Evolutionary conservation across 2,888 invertebrate genomes (phyloP).

Genomic region (Athalia circularis): DNA sequence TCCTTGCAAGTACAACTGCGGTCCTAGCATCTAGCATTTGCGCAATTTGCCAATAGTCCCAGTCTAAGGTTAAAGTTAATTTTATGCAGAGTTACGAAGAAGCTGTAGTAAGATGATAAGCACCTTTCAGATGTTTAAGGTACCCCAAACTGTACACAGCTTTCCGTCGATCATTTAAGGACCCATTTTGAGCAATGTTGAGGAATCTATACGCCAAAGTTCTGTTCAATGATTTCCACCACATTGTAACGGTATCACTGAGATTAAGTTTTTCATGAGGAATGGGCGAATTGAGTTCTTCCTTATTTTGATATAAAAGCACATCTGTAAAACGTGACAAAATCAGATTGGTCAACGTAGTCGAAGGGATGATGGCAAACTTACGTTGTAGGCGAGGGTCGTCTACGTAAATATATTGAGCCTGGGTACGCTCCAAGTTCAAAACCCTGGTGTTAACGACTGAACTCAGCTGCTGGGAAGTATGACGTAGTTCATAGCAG

Average conservation of each 20-base stretch:
- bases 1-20: conserved; percentile 86
- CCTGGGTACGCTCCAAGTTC: conserved; percentile 70
- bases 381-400: conserved; percentile 73
- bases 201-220: conserved; percentile 82
- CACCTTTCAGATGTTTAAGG: conserved; percentile 80
- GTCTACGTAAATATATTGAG: conserved; percentile 77
- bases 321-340: conserved; percentile 58
- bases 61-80: conserved; percentile 71
- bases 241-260: conserved; percentile 66
- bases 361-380: background rate
- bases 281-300: conserved; percentile 58
- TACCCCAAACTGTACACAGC: conserved; percentile 81
- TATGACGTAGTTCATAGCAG: conserved; percentile 66
- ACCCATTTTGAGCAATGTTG: conserved; percentile 81
- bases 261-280: conserved; percentile 57
- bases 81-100: conserved; percentile 3
- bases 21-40: conserved; percentile 87
- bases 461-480: conserved; percentile 69
- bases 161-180: conserved; percentile 78
- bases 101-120: conserved; percentile 12
- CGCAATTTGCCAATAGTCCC: conserved; percentile 83
- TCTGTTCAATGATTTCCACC: conserved; percentile 81
- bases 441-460: conserved; percentile 71
- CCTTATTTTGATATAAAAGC: conserved; percentile 57
- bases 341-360: background rate